Percentiles rank a stretch among this genome's conserved stretches.
phyloP scores from a whole-genome alignment of 2,797 vertebrate species.

The Tauraco hartlaubi region DNA sequence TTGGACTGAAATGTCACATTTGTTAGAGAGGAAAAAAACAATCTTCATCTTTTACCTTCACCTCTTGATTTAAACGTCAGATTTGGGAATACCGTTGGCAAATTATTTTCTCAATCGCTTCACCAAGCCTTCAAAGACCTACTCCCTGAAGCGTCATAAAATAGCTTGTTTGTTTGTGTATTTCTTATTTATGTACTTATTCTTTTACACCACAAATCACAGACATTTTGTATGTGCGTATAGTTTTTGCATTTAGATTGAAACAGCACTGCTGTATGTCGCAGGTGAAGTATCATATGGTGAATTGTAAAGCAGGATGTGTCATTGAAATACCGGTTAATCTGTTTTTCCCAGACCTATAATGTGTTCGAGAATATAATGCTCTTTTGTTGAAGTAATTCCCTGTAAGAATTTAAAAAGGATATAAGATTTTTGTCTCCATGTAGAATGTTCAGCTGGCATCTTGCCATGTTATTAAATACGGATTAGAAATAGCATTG shows the following conservation, averaged over 20 bases:
- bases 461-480: slow-evolving; percentile 74
- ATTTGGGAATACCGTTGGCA: neutral
- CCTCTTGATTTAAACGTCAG: neutral
- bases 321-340: slow-evolving; percentile 19
- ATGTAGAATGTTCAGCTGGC: slow-evolving; percentile 66
- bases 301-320: slow-evolving; percentile 24
- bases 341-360: slow-evolving; percentile 51
- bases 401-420: slow-evolving; percentile 71
- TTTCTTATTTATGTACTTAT: neutral
- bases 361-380: slow-evolving; percentile 55
- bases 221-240: neutral
- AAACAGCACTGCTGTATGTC: neutral
- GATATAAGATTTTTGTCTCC: slow-evolving; percentile 67
- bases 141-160: neutral
- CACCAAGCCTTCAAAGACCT: neutral
- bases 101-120: neutral
- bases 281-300: neutral
- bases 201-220: neutral
- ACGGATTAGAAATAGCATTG: slow-evolving; percentile 75
- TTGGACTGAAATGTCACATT: neutral
- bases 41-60: neutral
- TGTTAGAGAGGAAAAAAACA: neutral
- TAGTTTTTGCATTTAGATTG: neutral
- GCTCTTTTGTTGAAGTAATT: slow-evolving; percentile 77
- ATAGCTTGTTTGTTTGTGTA: neutral